A percentile compares a stretch with the other conserved stretches of the same genome.
These are phyloP conservation scores for Agelas oroides DNA, from an alignment of 37 sponge, comb jelly and placozoan genomes.

Conservation along the genomic window DNA sequence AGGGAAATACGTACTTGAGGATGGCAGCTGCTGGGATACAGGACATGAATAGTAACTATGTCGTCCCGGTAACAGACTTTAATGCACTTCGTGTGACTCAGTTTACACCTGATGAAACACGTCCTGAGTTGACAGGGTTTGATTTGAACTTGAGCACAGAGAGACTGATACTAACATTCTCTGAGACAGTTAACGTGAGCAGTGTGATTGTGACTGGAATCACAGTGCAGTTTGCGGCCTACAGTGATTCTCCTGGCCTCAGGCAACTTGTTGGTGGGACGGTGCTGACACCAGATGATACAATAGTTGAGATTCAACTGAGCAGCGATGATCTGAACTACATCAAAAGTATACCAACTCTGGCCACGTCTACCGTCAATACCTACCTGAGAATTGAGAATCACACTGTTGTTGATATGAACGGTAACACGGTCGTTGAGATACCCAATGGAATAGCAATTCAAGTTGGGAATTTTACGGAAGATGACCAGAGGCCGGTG, in stretches of 20 bases:
- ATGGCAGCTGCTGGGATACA: constrained; percentile 48
- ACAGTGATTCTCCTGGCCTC: neutral
- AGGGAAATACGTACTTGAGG: constrained; percentile 63
- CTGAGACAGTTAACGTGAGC: constrained; percentile 82
- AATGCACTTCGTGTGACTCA: constrained; percentile 45
- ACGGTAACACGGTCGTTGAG: constrained; percentile 58
- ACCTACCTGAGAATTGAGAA: constrained; percentile 70
- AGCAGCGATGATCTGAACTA: constrained; percentile 81
- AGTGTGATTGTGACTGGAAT: constrained; percentile 53
- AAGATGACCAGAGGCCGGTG: constrained; percentile 66
- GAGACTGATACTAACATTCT: constrained; percentile 75
- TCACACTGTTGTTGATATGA: constrained; percentile 78
- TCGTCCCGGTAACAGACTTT: constrained; percentile 31
- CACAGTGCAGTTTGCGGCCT: constrained; percentile 16
- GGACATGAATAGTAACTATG: constrained; percentile 75
- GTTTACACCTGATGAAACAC: constrained; percentile 45
- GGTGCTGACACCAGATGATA: constrained; percentile 57
- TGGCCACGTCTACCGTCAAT: constrained; percentile 60
- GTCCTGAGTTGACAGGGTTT: constrained; percentile 62
- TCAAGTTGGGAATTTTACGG: constrained; percentile 47
- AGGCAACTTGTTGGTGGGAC: constrained; percentile 65
- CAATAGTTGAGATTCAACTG: constrained; percentile 69
- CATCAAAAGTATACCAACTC: constrained; percentile 75
- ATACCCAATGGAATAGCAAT: constrained; percentile 45
- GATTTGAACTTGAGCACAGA: constrained; percentile 83